These are phyloP conservation scores for Remorina albescens DNA, from an alignment of 2,797 vertebrate genomes.

Conservation along the genomic window DNA sequence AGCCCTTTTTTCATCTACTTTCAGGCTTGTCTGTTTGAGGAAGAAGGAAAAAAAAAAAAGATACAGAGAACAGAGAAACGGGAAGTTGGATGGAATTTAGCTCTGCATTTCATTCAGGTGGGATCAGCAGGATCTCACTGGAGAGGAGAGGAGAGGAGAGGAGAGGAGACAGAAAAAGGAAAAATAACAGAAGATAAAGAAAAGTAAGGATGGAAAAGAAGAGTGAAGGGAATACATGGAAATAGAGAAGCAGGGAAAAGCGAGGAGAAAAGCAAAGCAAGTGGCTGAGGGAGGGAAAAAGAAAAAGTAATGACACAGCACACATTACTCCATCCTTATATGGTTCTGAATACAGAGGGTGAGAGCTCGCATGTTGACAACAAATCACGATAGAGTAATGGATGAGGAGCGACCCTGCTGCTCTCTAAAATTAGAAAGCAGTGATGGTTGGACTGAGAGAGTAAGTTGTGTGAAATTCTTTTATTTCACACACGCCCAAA, in stretches of 20 bases:
- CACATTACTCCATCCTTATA: constrained; percentile 29
- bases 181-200: constrained; percentile 1
- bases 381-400: constrained; percentile 25
- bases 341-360: constrained; percentile 25
- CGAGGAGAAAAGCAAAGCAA: background rate
- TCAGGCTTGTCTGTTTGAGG: constrained; percentile 58
- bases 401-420: constrained; percentile 1
- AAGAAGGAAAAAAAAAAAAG: constrained; percentile 25
- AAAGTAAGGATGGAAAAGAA: constrained; percentile 1
- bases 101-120: constrained; percentile 55
- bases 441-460: background rate
- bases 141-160: background rate
- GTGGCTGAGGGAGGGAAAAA: background rate
- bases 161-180: background rate
- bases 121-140: constrained; percentile 53
- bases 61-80: constrained; percentile 24
- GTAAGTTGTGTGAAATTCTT: background rate
- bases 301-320: background rate
- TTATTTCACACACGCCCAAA: background rate
- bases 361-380: background rate
- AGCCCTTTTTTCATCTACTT: constrained; percentile 50
- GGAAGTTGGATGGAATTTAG: constrained; percentile 50
- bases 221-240: constrained; percentile 6
- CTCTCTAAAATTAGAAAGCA: background rate
- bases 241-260: constrained; percentile 20